These are phyloP conservation scores for Ailurus styani DNA, from an alignment of 2,113 vertebrate species.

Conservation along the genomic window DNA sequence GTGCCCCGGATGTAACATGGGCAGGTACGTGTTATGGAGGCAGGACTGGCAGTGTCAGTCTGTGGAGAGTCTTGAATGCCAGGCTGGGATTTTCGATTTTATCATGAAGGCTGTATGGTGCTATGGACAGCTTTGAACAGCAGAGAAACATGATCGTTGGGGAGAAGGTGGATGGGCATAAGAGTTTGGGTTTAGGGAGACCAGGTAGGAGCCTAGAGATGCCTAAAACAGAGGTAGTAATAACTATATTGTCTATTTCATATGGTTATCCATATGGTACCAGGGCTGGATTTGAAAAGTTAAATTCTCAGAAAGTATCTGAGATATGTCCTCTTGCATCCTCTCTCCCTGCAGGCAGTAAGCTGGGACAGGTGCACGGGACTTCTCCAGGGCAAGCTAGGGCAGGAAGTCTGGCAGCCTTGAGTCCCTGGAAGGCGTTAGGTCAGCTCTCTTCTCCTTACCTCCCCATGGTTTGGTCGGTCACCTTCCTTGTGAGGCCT, in stretches of 20 bases:
- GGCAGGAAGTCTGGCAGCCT: background rate
- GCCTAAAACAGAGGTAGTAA: background rate
- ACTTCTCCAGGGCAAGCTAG: background rate
- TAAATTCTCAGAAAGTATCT: background rate
- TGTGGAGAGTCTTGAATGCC: background rate
- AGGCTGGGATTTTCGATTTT: background rate
- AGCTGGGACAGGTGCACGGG: background rate
- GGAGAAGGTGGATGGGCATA: background rate
- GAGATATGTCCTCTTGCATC: background rate
- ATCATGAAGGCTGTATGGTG: background rate
- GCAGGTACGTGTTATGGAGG: background rate
- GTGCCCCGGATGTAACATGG: background rate
- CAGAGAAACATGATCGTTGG: background rate
- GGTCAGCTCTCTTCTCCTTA: rapidly evolving
- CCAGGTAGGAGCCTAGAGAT: background rate
- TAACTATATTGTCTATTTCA: background rate
- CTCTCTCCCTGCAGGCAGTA: background rate
- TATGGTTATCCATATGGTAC: background rate
- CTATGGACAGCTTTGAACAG: background rate
- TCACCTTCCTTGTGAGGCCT: background rate
- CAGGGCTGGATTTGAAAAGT: background rate
- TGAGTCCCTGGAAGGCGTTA: background rate
- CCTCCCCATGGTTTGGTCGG: background rate
- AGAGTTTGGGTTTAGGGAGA: background rate
- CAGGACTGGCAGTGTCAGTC: background rate